These are phyloP conservation scores for Cloeon dipterum DNA, from an alignment of 2,888 invertebrate species.

Conservation along the genomic window DNA sequence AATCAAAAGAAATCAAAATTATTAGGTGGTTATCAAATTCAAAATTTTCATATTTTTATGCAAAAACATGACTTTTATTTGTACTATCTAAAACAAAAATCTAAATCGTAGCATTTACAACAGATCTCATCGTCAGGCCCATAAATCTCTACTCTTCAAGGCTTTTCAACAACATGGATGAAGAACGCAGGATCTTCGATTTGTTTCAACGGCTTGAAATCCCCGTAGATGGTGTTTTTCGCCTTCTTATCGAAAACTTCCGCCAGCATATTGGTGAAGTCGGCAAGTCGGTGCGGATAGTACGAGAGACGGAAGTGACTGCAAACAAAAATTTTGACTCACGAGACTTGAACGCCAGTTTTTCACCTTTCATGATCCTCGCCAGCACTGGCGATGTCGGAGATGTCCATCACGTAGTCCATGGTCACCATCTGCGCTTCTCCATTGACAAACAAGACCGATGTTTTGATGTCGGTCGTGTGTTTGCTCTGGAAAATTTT, in stretches of 20 bases:
- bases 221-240: slow-evolving; percentile 50
- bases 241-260: slow-evolving; percentile 41
- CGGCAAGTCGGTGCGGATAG: slow-evolving; percentile 56
- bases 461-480: slow-evolving; percentile 63
- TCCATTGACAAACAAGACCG: slow-evolving; percentile 56
- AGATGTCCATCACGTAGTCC: slow-evolving; percentile 54
- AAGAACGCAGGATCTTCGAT: slow-evolving; percentile 53
- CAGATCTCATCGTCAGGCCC: no score
- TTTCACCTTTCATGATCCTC: slow-evolving; percentile 6
- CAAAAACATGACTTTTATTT: no score
- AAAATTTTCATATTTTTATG: no score
- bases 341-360: background rate
- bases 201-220: slow-evolving; percentile 47
- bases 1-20: no score
- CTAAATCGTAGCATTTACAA: no score
- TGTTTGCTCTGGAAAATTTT: slow-evolving; percentile 56
- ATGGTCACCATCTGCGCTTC: slow-evolving; percentile 53
- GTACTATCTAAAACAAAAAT: no score
- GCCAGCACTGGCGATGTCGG: slow-evolving; percentile 11
- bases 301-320: slow-evolving; percentile 73
- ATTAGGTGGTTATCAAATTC: no score
- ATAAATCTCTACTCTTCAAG: no score
- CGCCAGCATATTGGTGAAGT: slow-evolving; percentile 44
- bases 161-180: slow-evolving; percentile 59
- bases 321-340: slow-evolving; percentile 11